Conservation (phyloP, 2,888 invertebrate species). For the Cheilosia scutellata region DNA sequence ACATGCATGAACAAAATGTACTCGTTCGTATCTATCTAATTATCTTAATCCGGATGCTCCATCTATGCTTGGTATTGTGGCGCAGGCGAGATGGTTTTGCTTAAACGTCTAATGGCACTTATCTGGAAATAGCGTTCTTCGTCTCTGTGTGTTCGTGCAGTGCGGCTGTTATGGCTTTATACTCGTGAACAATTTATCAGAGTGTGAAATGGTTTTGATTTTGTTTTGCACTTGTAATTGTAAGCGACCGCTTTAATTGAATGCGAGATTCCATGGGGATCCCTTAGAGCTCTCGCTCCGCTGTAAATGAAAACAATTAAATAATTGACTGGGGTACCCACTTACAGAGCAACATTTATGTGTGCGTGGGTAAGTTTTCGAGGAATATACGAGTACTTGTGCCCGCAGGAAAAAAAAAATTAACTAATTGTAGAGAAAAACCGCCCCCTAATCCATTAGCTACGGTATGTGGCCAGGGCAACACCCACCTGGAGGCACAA, state of each 20-base stretch:
- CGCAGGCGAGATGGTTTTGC: background rate
- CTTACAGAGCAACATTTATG: background rate
- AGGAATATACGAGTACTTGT: too few species aligned
- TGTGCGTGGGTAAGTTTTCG: background rate
- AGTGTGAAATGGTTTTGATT: slow-evolving; percentile 39
- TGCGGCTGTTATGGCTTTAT: background rate
- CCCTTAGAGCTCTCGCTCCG: background rate
- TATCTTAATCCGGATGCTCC: slow-evolving; percentile 64
- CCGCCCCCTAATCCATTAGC: too few species aligned
- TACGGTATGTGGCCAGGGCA: too few species aligned
- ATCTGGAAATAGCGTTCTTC: background rate
- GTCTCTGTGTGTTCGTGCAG: background rate
- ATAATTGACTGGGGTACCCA: slow-evolving; percentile 14
- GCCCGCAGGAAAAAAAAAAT: too few species aligned
- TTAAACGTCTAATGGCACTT: slow-evolving; percentile 16
- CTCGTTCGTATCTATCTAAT: slow-evolving; percentile 43
- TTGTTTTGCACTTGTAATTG: slow-evolving; percentile 17
- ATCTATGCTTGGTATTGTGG: slow-evolving; percentile 23
- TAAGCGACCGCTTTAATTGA: slow-evolving; percentile 5
- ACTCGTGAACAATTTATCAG: slow-evolving; percentile 34
- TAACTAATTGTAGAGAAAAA: too few species aligned
- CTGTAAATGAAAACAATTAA: slow-evolving; percentile 42
- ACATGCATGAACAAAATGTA: slow-evolving; percentile 25
- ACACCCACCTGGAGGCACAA: too few species aligned
- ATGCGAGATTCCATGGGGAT: slow-evolving; percentile 5